Evolutionary conservation across 2,113 vertebrate genomes (phyloP).

Genomic region (Rhea americana): DNA sequence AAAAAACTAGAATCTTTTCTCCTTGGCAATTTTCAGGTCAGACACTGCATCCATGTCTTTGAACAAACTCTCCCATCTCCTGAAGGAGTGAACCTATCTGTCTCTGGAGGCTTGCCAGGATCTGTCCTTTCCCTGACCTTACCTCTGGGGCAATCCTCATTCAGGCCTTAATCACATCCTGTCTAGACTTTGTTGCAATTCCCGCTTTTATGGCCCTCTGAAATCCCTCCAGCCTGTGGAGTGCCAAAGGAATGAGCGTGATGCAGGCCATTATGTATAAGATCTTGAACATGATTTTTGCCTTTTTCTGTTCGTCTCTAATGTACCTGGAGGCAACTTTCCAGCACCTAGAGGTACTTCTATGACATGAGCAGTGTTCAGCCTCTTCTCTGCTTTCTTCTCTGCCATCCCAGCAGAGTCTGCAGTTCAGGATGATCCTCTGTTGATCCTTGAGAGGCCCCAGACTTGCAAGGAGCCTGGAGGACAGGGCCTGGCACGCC

Average conservation of each 20-base stretch:
- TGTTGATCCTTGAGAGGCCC: neutral
- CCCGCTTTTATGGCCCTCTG: neutral
- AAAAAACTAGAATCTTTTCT: neutral
- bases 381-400: neutral
- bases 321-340: neutral
- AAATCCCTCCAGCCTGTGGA: neutral
- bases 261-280: neutral
- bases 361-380: accelerated
- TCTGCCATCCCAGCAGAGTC: neutral
- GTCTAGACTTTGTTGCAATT: slow-evolving; percentile 76
- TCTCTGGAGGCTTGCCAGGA: slow-evolving; percentile 61
- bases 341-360: neutral
- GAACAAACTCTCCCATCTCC: slow-evolving; percentile 20
- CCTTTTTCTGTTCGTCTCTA: neutral
- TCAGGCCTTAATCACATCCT: slow-evolving; percentile 78
- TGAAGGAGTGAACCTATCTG: slow-evolving; percentile 33
- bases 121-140: slow-evolving; percentile 72
- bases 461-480: neutral
- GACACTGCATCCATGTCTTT: neutral
- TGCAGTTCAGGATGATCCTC: neutral
- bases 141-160: slow-evolving; percentile 71
- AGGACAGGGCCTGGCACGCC: accelerated
- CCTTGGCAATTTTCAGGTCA: neutral
- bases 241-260: neutral
- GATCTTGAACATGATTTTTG: neutral